These are phyloP conservation scores for Fukomys damarensis DNA, from an alignment of 2,113 vertebrate species.

Conservation along the genomic window DNA sequence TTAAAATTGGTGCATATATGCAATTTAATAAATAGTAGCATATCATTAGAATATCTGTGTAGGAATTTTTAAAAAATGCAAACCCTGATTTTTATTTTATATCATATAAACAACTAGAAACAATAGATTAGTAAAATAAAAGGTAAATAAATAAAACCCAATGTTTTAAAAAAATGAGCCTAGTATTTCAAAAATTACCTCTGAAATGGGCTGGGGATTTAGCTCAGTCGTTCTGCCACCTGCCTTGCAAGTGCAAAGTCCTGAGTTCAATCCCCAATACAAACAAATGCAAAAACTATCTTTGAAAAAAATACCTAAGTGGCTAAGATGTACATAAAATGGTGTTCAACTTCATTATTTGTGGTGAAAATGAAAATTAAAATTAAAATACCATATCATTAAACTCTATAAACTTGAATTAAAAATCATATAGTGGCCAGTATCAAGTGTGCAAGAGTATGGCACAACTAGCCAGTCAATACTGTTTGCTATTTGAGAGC, in stretches of 20 bases:
- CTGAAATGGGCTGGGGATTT: too few relatives aligned
- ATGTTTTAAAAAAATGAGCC: background rate
- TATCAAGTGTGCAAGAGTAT: background rate
- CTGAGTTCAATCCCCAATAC: too few relatives aligned
- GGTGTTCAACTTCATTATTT: background rate
- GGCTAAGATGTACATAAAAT: background rate
- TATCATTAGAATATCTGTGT: background rate
- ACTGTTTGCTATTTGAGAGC: background rate
- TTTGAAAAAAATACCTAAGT: background rate
- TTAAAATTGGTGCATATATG: background rate
- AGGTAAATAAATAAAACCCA: background rate
- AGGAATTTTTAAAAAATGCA: background rate
- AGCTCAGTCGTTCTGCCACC: too few relatives aligned
- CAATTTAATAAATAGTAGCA: background rate
- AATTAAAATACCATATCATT: background rate
- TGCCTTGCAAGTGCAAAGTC: too few relatives aligned
- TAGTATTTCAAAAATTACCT: background rate
- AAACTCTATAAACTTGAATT: background rate
- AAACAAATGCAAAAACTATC: too few relatives aligned
- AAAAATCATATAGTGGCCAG: background rate
- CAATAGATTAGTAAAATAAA: background rate
- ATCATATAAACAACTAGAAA: background rate
- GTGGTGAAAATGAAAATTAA: background rate
- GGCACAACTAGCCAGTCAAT: background rate
- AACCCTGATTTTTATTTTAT: background rate